phyloP scores from a whole-genome alignment of 2,797 vertebrate genomes.

The Enoplosus armatus region DNA sequence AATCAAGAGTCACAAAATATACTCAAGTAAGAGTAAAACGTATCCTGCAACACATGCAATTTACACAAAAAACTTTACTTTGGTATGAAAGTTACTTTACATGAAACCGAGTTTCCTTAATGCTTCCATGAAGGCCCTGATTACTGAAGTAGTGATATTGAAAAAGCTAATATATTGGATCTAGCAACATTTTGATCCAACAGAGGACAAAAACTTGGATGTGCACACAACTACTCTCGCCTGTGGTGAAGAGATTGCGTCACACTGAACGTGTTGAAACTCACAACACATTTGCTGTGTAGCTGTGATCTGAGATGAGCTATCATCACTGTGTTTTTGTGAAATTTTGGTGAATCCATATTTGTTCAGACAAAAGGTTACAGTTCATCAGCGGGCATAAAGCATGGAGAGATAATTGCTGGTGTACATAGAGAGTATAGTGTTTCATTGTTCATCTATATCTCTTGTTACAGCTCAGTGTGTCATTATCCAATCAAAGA shows the following conservation, averaged over 20 bases:
- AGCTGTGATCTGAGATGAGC: background rate
- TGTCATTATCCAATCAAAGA: conserved; percentile 75
- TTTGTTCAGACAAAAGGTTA: conserved; percentile 35
- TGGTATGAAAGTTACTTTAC: background rate
- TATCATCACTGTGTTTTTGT: background rate
- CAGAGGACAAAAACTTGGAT: background rate
- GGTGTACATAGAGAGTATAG: conserved; percentile 49
- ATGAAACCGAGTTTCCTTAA: background rate
- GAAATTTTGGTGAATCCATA: conserved; percentile 4
- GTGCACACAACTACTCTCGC: background rate
- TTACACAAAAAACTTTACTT: conserved; percentile 10
- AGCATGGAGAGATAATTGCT: conserved; percentile 59
- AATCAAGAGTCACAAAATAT: background rate
- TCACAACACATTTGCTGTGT: background rate
- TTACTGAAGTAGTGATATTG: background rate
- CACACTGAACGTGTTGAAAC: background rate
- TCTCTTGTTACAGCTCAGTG: conserved; percentile 45
- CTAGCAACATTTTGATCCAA: background rate
- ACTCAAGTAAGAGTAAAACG: no score
- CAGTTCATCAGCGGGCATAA: conserved; percentile 36
- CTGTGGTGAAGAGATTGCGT: background rate
- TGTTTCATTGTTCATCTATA: conserved; percentile 61
- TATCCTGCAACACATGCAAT: background rate
- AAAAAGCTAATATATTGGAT: no score
- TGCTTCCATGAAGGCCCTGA: background rate